These are phyloP conservation scores for Eolophus roseicapilla DNA, from an alignment of 2,113 vertebrate species.

Conservation along the genomic window DNA sequence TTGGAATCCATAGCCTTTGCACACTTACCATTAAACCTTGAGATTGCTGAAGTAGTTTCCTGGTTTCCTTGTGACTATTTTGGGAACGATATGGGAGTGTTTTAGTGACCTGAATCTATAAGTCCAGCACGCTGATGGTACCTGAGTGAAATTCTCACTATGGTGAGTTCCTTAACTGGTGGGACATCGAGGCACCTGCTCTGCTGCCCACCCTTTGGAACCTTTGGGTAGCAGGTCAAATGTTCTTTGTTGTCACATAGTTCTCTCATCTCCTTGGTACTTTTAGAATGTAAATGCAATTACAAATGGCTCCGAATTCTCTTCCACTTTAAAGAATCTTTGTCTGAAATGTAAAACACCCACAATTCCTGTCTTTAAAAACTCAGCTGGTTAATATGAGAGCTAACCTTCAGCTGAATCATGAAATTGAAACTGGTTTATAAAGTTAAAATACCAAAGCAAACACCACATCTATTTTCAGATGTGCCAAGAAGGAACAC, in stretches of 20 bases:
- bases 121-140: background rate
- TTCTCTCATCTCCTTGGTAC: background rate
- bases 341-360: background rate
- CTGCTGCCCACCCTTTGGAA: background rate
- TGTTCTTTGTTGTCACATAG: background rate
- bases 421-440: background rate
- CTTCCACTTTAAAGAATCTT: background rate
- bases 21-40: background rate
- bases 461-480: background rate
- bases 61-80: background rate
- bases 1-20: background rate
- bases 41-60: background rate
- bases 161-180: background rate
- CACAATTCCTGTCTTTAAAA: background rate
- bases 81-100: background rate
- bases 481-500: background rate
- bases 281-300: background rate
- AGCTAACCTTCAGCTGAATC: background rate
- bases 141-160: background rate
- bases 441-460: background rate
- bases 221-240: background rate
- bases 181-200: background rate
- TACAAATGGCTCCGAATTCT: background rate
- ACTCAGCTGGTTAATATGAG: background rate
- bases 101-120: background rate